Base-by-base conservation (phyloP, 2,888 invertebrate genomes). In the Thymelicus sylvestris region DNA sequence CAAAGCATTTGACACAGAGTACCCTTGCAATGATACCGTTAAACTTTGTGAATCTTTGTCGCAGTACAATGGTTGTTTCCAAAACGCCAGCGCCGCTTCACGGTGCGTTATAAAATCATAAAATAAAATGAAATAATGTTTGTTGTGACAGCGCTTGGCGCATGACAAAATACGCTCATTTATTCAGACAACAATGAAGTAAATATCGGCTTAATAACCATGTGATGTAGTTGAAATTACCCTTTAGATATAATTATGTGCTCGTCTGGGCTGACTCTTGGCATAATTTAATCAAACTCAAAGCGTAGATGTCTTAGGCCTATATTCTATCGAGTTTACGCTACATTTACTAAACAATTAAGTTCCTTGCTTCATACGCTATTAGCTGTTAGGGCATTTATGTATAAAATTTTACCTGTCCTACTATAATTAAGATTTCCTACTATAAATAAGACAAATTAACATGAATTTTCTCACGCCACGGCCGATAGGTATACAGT, bases 141-240 rank as follows among this genome's bases (percentile, higher is more conserved):
- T 93, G 91, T 93, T 93, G 89, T 93, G 93, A 92, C 93, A 91
- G 87, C 81, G 86, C 85, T 86, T 86, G 87, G 90, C 89, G 89
- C 90, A 88, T 92, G 87, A 91, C 91, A 89, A 87, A 91, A 91
- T 84, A 85, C 83, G 81, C 78, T 85, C 90, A 92, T 92, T 91
- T 90, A 89, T 90, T 85, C 83, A 81, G 77, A 90, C 89, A 90
- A 92, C 92, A 92, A 92, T 90, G 92, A 89, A 83, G 86, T 88
- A 86, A 88, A 89, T 88, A 90, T 87, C 83, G 79, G 85, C 86
- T 89, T 88, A 91, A 92, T 88, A 83, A 83, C 86, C 92, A 87
- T 90, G 83, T 84, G 85, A 88, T 84, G 82, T 80, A 83, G 83
- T 79, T 83, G 83, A 86, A 87, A 88, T 90, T 87, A 85, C 86